phyloP scores from a whole-genome alignment of 30 jellyfish, hydroid and myxozoan species.

The Nemopilema nomurai region DNA sequence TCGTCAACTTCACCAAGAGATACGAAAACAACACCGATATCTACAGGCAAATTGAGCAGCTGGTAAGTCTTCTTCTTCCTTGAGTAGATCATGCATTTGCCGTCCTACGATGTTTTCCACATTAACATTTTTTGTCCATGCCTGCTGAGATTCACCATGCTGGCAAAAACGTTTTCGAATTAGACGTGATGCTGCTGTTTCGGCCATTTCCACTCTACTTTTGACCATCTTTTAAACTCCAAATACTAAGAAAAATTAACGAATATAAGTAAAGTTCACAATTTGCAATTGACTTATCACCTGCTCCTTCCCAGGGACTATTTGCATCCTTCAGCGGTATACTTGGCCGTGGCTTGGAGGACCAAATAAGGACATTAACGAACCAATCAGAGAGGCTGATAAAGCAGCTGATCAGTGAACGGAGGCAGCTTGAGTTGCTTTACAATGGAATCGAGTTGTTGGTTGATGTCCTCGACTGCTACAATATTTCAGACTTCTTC shows the following conservation, averaged over 20 bases:
- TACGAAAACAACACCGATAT: constrained; percentile 32
- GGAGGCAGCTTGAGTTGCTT: constrained; percentile 37
- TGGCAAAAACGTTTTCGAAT: too few relatives aligned
- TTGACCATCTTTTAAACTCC: too few relatives aligned
- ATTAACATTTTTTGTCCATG: too few relatives aligned
- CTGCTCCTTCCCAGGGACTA: neutral
- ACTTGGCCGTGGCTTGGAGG: constrained; percentile 2
- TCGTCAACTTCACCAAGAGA: constrained; percentile 55
- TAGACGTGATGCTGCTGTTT: too few relatives aligned
- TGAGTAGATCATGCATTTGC: neutral
- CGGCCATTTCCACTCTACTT: too few relatives aligned
- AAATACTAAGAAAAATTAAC: too few relatives aligned
- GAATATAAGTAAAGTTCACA: too few relatives aligned
- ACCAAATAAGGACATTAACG: neutral
- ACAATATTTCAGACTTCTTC: constrained; percentile 59
- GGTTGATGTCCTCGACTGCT: constrained; percentile 61
- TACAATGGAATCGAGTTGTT: constrained; percentile 20
- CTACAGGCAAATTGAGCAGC: constrained; percentile 3
- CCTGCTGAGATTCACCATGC: too few relatives aligned
- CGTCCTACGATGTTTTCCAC: neutral
- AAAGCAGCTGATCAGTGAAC: constrained; percentile 24
- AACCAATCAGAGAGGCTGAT: constrained; percentile 39
- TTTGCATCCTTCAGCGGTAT: constrained; percentile 13
- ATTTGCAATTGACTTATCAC: too few relatives aligned
- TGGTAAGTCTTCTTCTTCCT: constrained; percentile 14